A percentile compares a stretch with the other conserved stretches of the same genome.
These are phyloP conservation scores for Colostygia pectinataria DNA, from an alignment of 2,888 invertebrate species.

Conservation along the genomic window DNA sequence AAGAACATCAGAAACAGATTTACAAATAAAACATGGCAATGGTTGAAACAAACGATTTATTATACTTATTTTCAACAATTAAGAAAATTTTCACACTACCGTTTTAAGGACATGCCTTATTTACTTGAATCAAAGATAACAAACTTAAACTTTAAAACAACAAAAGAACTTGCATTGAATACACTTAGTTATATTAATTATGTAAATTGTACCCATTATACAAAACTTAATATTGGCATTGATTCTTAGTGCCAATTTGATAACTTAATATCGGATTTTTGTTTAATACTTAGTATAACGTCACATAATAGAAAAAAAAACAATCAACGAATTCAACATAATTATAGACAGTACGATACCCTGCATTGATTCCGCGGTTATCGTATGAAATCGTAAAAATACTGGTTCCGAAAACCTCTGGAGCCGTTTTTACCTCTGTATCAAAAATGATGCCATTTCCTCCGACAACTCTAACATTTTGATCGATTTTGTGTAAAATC, in stretches of 20 bases:
- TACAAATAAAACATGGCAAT: constrained; percentile 30
- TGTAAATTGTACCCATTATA: constrained; percentile 33
- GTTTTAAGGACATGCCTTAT: constrained; percentile 36
- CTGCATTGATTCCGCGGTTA: constrained; percentile 12
- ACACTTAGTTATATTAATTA: constrained; percentile 23
- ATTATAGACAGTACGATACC: background rate
- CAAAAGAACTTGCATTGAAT: constrained; percentile 43
- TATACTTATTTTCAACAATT: constrained; percentile 44
- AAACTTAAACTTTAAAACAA: constrained; percentile 35
- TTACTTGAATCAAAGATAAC: constrained; percentile 30
- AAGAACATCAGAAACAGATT: background rate
- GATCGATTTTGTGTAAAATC: background rate
- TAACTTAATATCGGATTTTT: background rate
- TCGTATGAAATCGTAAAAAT: background rate
- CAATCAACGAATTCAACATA: constrained; percentile 11
- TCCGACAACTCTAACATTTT: background rate
- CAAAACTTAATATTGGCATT: constrained; percentile 17
- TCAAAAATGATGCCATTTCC: background rate
- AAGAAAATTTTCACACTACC: constrained; percentile 55
- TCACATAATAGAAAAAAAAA: constrained; percentile 12
- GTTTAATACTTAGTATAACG: background rate
- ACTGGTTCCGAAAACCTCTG: too few relatives aligned
- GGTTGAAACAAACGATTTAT: constrained; percentile 71
- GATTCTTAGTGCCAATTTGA: too few relatives aligned
- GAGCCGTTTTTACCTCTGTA: too few relatives aligned